Conservation (phyloP, 1,140 invertebrate genomes). For the Oreohelix idahoensis region DNA sequence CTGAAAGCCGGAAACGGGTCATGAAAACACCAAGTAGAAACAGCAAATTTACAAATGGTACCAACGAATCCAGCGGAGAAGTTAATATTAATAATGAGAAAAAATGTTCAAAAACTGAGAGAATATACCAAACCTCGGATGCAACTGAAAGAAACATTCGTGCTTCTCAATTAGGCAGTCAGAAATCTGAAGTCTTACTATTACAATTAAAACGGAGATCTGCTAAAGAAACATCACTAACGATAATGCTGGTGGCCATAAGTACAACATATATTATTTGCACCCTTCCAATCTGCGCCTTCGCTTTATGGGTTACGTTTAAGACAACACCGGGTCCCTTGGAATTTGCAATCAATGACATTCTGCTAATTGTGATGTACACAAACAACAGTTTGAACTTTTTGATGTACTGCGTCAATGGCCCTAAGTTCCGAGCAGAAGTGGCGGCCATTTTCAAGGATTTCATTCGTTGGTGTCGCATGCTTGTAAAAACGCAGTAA, state of each 20-base stretch:
- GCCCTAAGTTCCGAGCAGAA: not conserved
- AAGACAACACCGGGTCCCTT: not conserved
- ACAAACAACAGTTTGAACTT: not conserved
- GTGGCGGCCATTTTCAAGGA: not conserved
- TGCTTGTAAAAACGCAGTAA: too few species aligned
- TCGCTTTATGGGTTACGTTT: not conserved
- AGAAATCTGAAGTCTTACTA: not conserved
- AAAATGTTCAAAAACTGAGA: not conserved
- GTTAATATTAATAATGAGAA: not conserved
- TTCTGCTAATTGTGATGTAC: not conserved
- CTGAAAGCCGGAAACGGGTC: not conserved
- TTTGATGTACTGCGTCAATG: not conserved
- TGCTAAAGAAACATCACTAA: not conserved
- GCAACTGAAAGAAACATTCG: too few species aligned
- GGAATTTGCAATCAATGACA: not conserved
- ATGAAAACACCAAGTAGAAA: not conserved
- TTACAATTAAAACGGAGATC: not conserved
- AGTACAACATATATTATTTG: not conserved
- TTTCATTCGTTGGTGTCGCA: not conserved
- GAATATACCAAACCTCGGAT: too few species aligned
- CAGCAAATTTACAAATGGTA: too few species aligned
- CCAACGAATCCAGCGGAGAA: too few species aligned
- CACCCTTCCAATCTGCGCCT: not conserved
- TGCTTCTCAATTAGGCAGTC: not conserved
- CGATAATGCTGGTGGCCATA: not conserved